A percentile compares a stretch with the other conserved stretches of the same genome.
Conservation (phyloP, 2,797 vertebrate genomes). For the Enteromius afrohamiltoni region DNA sequence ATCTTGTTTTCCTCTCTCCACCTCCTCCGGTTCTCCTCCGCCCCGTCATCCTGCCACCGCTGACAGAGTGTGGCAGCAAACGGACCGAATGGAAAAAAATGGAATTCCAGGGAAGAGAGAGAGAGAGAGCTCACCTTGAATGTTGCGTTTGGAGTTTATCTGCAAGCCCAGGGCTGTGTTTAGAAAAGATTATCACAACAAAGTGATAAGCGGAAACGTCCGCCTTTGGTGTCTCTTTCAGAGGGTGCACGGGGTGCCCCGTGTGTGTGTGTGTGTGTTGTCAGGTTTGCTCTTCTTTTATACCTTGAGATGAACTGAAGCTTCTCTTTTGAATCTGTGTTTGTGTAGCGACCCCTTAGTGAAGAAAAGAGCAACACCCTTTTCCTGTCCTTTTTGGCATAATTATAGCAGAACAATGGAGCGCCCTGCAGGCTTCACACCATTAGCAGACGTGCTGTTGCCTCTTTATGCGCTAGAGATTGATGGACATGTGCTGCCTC, state of each 20-base stretch:
- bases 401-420: slow-evolving; percentile 84
- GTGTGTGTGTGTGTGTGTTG: slow-evolving; percentile 44
- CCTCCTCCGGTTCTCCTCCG: slow-evolving; percentile 40
- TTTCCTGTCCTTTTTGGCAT: slow-evolving; percentile 76
- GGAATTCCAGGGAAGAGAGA: slow-evolving; percentile 21
- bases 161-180: slow-evolving; percentile 64
- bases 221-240: slow-evolving; percentile 52
- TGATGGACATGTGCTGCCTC: slow-evolving; percentile 82
- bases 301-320: slow-evolving; percentile 41
- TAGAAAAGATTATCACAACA: slow-evolving; percentile 65
- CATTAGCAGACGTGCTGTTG: slow-evolving; percentile 74
- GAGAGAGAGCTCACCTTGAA: slow-evolving; percentile 42
- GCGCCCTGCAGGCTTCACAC: slow-evolving; percentile 72
- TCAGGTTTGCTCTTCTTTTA: slow-evolving; percentile 43
- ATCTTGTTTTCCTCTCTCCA: slow-evolving; percentile 51
- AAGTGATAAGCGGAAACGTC: slow-evolving; percentile 62
- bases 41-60: slow-evolving; percentile 31
- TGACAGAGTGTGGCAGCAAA: slow-evolving; percentile 42
- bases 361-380: slow-evolving; percentile 74
- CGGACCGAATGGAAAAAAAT: slow-evolving; percentile 27
- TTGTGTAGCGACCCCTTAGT: slow-evolving; percentile 41
- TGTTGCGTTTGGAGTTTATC: slow-evolving; percentile 62
- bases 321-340: slow-evolving; percentile 29
- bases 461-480: slow-evolving; percentile 85
- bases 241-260: slow-evolving; percentile 13